These are phyloP conservation scores for Manis javanica DNA, from an alignment of 2,797 vertebrate genomes.

Conservation along the genomic window DNA sequence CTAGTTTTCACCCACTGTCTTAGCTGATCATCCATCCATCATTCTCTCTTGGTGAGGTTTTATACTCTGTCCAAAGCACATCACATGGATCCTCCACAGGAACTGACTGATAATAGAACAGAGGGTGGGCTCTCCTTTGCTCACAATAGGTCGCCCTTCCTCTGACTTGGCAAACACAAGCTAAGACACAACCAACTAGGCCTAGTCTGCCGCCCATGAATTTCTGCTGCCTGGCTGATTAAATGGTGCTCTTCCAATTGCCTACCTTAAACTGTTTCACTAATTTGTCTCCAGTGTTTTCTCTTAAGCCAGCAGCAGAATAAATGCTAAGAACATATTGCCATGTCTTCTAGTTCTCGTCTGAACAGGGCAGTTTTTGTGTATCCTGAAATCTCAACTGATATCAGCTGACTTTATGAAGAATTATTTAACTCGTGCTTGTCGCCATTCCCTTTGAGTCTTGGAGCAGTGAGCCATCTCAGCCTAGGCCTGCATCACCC, in stretches of 20 bases:
- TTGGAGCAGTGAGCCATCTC: background rate
- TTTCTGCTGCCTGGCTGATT: background rate
- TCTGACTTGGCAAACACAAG: background rate
- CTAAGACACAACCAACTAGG: background rate
- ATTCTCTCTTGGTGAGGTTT: background rate
- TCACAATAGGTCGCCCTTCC: background rate
- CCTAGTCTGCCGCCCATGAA: background rate
- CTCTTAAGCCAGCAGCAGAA: background rate
- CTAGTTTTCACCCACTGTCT: background rate
- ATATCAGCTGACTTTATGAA: background rate
- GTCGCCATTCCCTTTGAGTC: constrained; percentile 22
- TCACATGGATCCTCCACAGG: background rate
- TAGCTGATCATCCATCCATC: background rate
- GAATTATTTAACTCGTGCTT: background rate
- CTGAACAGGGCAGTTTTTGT: constrained; percentile 20
- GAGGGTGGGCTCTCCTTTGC: rapidly evolving
- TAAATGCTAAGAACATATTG: background rate
- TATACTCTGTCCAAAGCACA: background rate
- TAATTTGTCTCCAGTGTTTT: background rate
- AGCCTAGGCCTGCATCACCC: background rate
- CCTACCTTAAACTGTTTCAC: background rate
- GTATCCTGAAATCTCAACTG: background rate
- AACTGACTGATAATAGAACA: background rate
- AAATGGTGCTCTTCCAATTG: constrained; percentile 10
- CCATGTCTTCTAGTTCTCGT: background rate